These are phyloP conservation scores for Umimayanthus chanpuru DNA, from an alignment of 92 coral and sea anemone species.

Conservation along the genomic window DNA sequence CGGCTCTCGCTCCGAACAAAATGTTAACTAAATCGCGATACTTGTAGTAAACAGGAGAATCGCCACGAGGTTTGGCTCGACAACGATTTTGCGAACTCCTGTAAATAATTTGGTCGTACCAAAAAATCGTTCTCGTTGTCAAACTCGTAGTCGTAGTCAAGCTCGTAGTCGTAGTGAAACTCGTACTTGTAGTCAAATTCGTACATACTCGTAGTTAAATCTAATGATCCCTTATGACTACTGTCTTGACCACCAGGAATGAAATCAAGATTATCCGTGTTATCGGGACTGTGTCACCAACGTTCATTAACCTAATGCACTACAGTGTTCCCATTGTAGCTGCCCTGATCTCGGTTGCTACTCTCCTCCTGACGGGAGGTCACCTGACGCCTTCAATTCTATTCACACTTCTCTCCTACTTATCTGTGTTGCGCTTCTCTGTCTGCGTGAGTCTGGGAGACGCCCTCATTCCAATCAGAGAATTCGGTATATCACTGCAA, in stretches of 20 bases:
- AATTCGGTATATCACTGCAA: conserved; percentile 13
- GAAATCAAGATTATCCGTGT: conserved; percentile 1
- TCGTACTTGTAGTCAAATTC: too few species aligned
- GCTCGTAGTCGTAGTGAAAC: too few species aligned
- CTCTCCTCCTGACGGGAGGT: background rate
- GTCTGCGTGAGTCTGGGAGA: conserved; percentile 31
- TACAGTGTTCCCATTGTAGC: background rate
- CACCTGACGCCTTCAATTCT: conserved; percentile 8
- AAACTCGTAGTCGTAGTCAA: too few species aligned
- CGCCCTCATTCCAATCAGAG: conserved; percentile 10
- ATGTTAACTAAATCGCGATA: too few species aligned
- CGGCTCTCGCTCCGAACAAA: too few species aligned
- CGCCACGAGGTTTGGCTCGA: too few species aligned
- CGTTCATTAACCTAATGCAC: background rate
- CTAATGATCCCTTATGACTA: too few species aligned
- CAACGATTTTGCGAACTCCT: too few species aligned
- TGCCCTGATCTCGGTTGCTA: background rate
- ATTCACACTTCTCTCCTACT: conserved; percentile 3
- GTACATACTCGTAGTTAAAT: too few species aligned
- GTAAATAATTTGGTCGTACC: too few species aligned
- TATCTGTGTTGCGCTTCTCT: background rate
- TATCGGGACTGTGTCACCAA: background rate
- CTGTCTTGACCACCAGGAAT: background rate
- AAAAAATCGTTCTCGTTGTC: too few species aligned
- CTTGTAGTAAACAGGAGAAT: too few species aligned